phyloP scores from a whole-genome alignment of 2,113 vertebrate genomes.

The Gobiocypris rarus region DNA sequence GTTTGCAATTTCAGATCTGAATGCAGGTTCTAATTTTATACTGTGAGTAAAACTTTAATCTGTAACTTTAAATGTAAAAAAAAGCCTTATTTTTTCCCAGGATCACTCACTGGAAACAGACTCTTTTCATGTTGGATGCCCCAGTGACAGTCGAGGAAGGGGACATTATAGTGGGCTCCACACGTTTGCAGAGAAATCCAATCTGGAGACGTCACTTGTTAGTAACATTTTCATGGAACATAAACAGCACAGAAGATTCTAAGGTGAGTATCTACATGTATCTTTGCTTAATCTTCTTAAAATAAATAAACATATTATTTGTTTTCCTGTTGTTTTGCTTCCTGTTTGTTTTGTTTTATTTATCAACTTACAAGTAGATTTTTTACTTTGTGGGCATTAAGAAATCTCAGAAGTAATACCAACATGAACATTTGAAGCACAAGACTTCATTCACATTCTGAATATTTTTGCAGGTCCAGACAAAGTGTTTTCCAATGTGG shows the following conservation, averaged over 20 bases:
- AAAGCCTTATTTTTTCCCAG: conserved; percentile 56
- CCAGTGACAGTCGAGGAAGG: conserved; percentile 68
- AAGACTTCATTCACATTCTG: background rate
- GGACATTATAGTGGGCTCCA: conserved; percentile 71
- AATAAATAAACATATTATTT: background rate
- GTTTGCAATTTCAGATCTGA: background rate
- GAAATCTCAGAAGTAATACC: background rate
- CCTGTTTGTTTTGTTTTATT: background rate
- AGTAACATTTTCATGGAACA: conserved; percentile 75
- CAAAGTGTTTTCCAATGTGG: conserved; percentile 84
- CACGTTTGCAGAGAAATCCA: conserved; percentile 75
- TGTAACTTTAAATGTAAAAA: background rate
- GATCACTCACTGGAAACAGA: conserved; percentile 85
- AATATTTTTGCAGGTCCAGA: conserved; percentile 67
- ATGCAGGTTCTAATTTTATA: background rate
- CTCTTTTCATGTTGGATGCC: conserved; percentile 82
- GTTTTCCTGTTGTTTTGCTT: background rate
- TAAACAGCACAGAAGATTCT: conserved; percentile 63
- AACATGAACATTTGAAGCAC: background rate
- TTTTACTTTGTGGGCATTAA: background rate
- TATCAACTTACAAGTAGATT: background rate
- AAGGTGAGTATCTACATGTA: conserved; percentile 60
- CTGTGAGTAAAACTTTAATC: too few species aligned
- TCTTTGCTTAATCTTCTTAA: background rate
- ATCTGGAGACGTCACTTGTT: conserved; percentile 84